Base-by-base conservation (phyloP, 2,888 invertebrate species). In the Archips crataeganus region DNA sequence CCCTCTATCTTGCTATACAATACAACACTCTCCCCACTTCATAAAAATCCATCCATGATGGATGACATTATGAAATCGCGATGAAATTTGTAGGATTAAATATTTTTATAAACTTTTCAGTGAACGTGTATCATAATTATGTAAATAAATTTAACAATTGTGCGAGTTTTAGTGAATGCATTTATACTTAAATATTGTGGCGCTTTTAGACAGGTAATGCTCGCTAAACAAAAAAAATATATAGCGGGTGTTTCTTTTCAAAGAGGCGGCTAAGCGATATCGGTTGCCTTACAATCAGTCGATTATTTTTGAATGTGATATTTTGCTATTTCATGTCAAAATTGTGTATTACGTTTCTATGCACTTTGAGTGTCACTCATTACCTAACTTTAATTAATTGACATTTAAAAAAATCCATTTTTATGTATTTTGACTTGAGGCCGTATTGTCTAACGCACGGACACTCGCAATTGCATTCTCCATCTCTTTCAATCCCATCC, bases 101-200 rank as follows among this genome's bases (percentile, higher is more conserved):
- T 75, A 75, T 75, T 77, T 74, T 78, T 77, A 63, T 77, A 76
- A 66, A 45, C 8, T 45, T 71, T 71, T 66, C 60, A 32, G 47
- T 63, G 57, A 49, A 51, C n/a, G 59, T 39, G 23, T 67, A 57
- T 34, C n/a, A 39, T 67, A 63, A 68, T 39, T 57, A 49, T 54
- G 54, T 54, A 49, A 49, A 64, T 34, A 42, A 39, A 32, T 54
- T 63, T 54, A 23, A 62, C 32, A 13, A 42, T 45, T 51, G 36
- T 42, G 10, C 49, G 10, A 49, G 51, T 51, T 54, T 57, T 63
- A 63, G 63, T 64, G 13, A 63, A 49, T 68, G 73, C 73, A 59
- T 73, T 73, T 73, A 73, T 59, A n/a, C n/a, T n/a, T n/a, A 32
- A 57, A 63, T 45, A 70, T 15, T 23, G 49, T 61, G 3, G 4